A percentile compares a stretch with the other conserved stretches of the same genome.
These are phyloP conservation scores for Zelleria hepariella DNA, from an alignment of 2,888 invertebrate species.

Conservation along the genomic window DNA sequence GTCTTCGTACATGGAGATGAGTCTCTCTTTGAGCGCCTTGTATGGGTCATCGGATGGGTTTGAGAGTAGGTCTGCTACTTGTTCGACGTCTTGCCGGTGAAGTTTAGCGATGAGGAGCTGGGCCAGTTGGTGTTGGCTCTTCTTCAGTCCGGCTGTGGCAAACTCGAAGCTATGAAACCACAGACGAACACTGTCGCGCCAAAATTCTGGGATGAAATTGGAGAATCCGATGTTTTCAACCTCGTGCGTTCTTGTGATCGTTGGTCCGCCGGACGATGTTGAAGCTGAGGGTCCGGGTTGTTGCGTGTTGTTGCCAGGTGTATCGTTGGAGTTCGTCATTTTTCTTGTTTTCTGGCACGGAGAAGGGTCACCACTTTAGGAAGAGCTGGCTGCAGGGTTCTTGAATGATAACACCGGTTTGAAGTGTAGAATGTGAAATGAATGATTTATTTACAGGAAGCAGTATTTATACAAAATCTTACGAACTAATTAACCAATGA, in stretches of 20 bases:
- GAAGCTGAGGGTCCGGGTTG: too few relatives aligned
- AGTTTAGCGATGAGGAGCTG: conserved; percentile 14
- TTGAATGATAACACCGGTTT: too few relatives aligned
- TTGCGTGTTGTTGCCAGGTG: too few relatives aligned
- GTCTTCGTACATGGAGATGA: neutral
- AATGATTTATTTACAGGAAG: too few relatives aligned
- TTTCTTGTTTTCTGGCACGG: too few relatives aligned
- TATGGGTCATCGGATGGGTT: neutral
- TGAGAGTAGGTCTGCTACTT: conserved; percentile 13
- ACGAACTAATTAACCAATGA: too few relatives aligned
- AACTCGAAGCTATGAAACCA: conserved; percentile 9
- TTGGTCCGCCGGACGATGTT: too few relatives aligned
- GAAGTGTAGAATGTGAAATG: too few relatives aligned
- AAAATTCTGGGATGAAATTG: conserved; percentile 4
- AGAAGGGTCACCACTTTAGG: too few relatives aligned
- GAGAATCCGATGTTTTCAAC: conserved; percentile 3
- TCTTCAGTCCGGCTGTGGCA: conserved; percentile 6
- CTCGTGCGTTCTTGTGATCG: neutral
- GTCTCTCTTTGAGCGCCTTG: neutral
- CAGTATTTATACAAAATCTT: too few relatives aligned
- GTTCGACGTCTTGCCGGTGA: conserved; percentile 13
- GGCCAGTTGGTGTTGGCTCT: conserved; percentile 7
- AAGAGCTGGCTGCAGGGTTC: too few relatives aligned
- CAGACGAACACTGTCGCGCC: conserved; percentile 8
- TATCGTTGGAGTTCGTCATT: too few relatives aligned